Evolutionary conservation across 2,797 vertebrate species (phyloP), one percentile per base, ranked within the genome.

Genomic region (Staurois parvus): DNA sequence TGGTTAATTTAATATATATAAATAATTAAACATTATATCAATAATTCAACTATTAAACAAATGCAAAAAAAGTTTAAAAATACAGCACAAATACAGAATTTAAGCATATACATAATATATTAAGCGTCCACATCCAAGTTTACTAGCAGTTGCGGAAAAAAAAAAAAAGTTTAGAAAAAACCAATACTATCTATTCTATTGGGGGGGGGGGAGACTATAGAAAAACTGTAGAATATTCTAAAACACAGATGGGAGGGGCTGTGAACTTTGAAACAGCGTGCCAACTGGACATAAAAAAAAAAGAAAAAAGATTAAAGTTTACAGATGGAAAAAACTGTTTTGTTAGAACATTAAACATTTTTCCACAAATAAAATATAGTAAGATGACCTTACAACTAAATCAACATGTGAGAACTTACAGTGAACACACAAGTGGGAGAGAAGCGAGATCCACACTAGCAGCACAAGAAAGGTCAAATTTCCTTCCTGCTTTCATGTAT

Each of bases 401-500:
- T 8, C 21, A 34, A 56, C 21, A 52, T 29, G 19, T 4, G 37
- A 72, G 11, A 77, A 86, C 79, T 86, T 45, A 88, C 67, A 6
- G 19, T 32, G n/a, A 75, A 64, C 64, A 79, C 64, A 67, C 32
- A 24, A 64, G 45, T 73, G 0, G 30, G 6, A 80, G 67, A 70
- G 83, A 37, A 45, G 9, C 72, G 70, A 74, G 82, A 30, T 59
- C 87, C 85, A 85, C 42, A 7, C 78, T 37, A 81, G 30, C 83
- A 79, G 74, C 62, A 79, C 86, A 73, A 83, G 52, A 15, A 40
- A 88, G 88, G 69, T 90, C 91, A 83, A 2, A 15, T 89, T 90
- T 92, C 92, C 90, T 93, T 92, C 92, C 92, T 89, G 91, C 72
- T 91, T 86, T 84, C 42, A 88, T 56, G 72, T n/a, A 79, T 52